Evolutionary conservation across 1,140 invertebrate species (phyloP).

Genomic region (Mesaphorura yosii): DNA sequence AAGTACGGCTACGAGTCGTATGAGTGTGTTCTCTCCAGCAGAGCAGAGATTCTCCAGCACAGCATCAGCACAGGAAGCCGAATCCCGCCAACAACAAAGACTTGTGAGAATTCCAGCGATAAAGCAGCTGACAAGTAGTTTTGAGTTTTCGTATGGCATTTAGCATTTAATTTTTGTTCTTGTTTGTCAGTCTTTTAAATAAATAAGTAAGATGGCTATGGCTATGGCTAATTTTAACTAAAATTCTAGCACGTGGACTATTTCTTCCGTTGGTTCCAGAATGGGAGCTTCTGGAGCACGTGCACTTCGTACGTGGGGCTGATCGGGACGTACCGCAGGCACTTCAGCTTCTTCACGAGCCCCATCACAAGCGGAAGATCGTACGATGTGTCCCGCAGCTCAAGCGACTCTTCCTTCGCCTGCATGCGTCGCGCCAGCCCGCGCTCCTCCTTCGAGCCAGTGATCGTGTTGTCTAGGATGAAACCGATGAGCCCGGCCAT

Average conservation of each 20-base stretch:
- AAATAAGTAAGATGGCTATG: not conserved
- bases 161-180: not conserved
- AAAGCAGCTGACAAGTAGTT: no score
- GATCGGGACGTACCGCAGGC: not conserved
- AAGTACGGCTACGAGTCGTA: no score
- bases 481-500: slow-evolving; percentile 41
- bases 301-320: not conserved
- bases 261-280: not conserved
- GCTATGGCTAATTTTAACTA: not conserved
- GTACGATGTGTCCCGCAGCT: slow-evolving; percentile 41
- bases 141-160: no score
- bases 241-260: not conserved
- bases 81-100: no score
- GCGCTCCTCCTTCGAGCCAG: slow-evolving; percentile 29
- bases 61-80: no score
- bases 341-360: slow-evolving; percentile 36
- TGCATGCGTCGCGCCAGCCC: slow-evolving; percentile 15
- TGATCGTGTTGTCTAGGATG: slow-evolving; percentile 40
- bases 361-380: slow-evolving; percentile 61
- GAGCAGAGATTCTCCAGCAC: no score
- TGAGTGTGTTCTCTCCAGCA: no score
- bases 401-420: not conserved
- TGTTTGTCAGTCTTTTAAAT: not conserved
- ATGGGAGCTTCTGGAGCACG: not conserved
- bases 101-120: no score